Evolutionary conservation across 1,140 invertebrate genomes (phyloP).

Genomic region (Drosophila orena): DNA sequence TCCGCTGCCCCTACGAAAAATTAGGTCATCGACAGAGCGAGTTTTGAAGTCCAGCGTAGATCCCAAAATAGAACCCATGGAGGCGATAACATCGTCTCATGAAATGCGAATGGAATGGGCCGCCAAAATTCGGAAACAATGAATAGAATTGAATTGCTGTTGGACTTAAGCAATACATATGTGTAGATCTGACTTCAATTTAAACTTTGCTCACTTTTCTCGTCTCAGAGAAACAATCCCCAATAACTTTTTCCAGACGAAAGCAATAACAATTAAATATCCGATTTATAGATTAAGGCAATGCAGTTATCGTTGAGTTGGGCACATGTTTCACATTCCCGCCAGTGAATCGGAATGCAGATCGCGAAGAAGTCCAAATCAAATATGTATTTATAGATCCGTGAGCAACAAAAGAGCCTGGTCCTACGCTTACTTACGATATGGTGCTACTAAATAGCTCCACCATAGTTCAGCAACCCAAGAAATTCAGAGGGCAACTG

Average conservation of each 20-base stretch:
- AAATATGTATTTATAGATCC: constrained; percentile 37
- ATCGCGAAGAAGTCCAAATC: constrained; percentile 9
- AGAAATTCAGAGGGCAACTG: constrained; percentile 2
- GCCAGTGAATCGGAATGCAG: constrained; percentile 12
- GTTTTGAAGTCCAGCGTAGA: constrained; percentile 43
- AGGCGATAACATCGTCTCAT: constrained; percentile 34
- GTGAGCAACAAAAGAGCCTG: constrained; percentile 18
- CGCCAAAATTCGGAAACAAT: constrained; percentile 16
- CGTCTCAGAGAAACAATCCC: not conserved
- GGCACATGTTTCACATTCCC: constrained; percentile 47
- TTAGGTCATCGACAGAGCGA: constrained; percentile 64
- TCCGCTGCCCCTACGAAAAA: constrained; percentile 37
- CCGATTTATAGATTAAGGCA: constrained; percentile 30
- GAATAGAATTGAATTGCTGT: constrained; percentile 28
- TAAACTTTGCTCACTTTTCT: constrained; percentile 1
- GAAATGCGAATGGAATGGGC: constrained; percentile 26
- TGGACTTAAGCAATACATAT: constrained; percentile 10
- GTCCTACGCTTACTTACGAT: constrained; percentile 39
- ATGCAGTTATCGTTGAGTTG: constrained; percentile 32
- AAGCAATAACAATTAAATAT: constrained; percentile 31
- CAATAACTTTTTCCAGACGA: constrained; percentile 18
- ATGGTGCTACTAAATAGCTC: constrained; percentile 8
- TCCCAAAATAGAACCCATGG: constrained; percentile 36
- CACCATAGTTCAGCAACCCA: constrained; percentile 15
- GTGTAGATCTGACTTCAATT: not conserved